Percentiles rank a stretch among this genome's conserved stretches.
Evolutionary conservation across 2,797 vertebrate genomes (phyloP).

Genomic region (Aselliscus stoliczkanus): DNA sequence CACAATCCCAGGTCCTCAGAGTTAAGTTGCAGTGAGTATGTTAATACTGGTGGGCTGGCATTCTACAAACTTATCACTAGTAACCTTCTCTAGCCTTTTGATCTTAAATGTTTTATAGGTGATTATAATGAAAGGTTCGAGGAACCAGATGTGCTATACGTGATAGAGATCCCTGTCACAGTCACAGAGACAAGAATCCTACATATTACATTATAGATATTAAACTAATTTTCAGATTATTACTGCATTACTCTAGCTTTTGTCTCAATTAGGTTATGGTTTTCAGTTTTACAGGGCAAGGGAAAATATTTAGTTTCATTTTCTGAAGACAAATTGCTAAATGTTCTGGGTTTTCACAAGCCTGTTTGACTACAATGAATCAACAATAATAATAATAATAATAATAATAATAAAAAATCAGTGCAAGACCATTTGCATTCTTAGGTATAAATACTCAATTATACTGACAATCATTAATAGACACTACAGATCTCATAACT

Average conservation of each 20-base stretch:
- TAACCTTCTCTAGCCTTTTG: constrained; percentile 32
- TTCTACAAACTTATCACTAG: constrained; percentile 39
- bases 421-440: neutral
- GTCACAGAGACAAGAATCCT: neutral
- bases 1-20: neutral
- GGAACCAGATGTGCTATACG: constrained; percentile 21
- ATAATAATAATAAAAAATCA: neutral
- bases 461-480: neutral
- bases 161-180: neutral
- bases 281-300: neutral
- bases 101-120: constrained; percentile 34
- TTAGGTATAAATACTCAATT: neutral
- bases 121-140: constrained; percentile 40
- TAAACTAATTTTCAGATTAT: neutral
- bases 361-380: neutral
- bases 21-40: neutral
- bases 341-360: neutral
- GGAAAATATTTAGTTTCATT: neutral
- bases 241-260: neutral
- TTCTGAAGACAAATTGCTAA: neutral
- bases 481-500: neutral
- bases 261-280: neutral
- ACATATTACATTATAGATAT: neutral
- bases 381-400: neutral
- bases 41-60: constrained; percentile 49